phyloP scores from a whole-genome alignment of 1,140 invertebrate genomes.

The Dinothrombium tinctorium region DNA sequence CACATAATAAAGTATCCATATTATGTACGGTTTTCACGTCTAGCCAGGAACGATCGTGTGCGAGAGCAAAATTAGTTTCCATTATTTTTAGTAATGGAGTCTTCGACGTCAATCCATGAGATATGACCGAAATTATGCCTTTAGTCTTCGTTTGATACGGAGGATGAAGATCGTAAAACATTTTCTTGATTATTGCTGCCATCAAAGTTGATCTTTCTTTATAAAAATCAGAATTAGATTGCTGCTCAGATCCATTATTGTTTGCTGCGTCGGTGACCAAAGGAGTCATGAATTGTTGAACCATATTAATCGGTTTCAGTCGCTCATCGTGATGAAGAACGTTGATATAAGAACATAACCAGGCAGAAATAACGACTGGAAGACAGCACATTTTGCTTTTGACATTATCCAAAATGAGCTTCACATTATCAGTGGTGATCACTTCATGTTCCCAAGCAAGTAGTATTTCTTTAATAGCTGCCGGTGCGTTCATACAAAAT shows the following conservation, averaged over 20 bases:
- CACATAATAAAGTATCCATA: slow-evolving; percentile 53
- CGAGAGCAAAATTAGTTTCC: slow-evolving; percentile 38
- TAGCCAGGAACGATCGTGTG: slow-evolving; percentile 50
- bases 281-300: slow-evolving; percentile 52
- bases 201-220: slow-evolving; percentile 42
- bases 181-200: slow-evolving; percentile 57
- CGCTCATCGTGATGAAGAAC: slow-evolving; percentile 59
- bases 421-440: slow-evolving; percentile 50
- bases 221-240: slow-evolving; percentile 17
- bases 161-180: slow-evolving; percentile 43
- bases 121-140: slow-evolving; percentile 2
- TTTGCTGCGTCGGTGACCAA: slow-evolving; percentile 17
- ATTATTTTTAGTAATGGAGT: slow-evolving; percentile 33
- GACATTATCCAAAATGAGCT: slow-evolving; percentile 58
- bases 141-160: slow-evolving; percentile 33
- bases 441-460: slow-evolving; percentile 62
- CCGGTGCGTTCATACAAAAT: slow-evolving; percentile 52
- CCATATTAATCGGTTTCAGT: slow-evolving; percentile 67
- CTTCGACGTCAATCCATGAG: slow-evolving; percentile 13
- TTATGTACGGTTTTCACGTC: slow-evolving; percentile 50
- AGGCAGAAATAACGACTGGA: slow-evolving; percentile 65
- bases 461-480: slow-evolving; percentile 61
- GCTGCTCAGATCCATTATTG: background rate
- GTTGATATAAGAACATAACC: slow-evolving; percentile 68
- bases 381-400: slow-evolving; percentile 57